phyloP scores from a whole-genome alignment of 2,888 invertebrate genomes.

The Drosophila siamana region DNA sequence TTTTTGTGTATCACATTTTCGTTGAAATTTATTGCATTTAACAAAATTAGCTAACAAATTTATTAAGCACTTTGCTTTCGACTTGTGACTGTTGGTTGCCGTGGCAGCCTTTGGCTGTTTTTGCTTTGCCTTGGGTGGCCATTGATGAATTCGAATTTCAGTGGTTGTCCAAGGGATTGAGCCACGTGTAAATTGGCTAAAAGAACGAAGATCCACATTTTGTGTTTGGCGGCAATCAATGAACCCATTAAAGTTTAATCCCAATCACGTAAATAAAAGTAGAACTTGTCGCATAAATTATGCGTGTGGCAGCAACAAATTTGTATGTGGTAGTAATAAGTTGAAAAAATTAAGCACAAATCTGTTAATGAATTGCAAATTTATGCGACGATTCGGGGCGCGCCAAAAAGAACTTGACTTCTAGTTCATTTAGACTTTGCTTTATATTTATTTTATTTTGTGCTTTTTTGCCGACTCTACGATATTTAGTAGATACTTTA shows the following conservation, averaged over 20 bases:
- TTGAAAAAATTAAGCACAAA: constrained; percentile 67
- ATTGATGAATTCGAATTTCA: constrained; percentile 66
- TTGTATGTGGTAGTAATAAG: constrained; percentile 47
- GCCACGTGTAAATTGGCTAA: constrained; percentile 71
- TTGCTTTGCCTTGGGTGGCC: constrained; percentile 43
- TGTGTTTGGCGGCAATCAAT: constrained; percentile 66
- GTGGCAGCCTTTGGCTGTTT: no score
- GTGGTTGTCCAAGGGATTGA: constrained; percentile 9
- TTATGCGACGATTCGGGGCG: constrained; percentile 68
- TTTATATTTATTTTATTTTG: background rate
- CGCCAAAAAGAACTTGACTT: constrained; percentile 81
- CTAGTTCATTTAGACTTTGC: constrained; percentile 71
- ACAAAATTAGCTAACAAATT: constrained; percentile 82
- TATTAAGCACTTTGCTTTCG: constrained; percentile 73
- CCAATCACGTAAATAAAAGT: constrained; percentile 77
- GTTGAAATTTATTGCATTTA: constrained; percentile 82
- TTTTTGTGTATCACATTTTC: constrained; percentile 75
- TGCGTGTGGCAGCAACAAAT: constrained; percentile 59
- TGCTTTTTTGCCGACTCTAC: constrained; percentile 1
- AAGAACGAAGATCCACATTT: background rate
- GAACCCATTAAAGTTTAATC: constrained; percentile 78
- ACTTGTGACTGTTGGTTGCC: constrained; percentile 7
- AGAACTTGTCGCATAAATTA: constrained; percentile 79
- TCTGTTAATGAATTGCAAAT: constrained; percentile 76
- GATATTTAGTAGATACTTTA: constrained; percentile 26